Evolutionary conservation across 2,113 vertebrate species (phyloP), one percentile per base, ranked within the genome.

Genomic region (Lophura nycthemera): DNA sequence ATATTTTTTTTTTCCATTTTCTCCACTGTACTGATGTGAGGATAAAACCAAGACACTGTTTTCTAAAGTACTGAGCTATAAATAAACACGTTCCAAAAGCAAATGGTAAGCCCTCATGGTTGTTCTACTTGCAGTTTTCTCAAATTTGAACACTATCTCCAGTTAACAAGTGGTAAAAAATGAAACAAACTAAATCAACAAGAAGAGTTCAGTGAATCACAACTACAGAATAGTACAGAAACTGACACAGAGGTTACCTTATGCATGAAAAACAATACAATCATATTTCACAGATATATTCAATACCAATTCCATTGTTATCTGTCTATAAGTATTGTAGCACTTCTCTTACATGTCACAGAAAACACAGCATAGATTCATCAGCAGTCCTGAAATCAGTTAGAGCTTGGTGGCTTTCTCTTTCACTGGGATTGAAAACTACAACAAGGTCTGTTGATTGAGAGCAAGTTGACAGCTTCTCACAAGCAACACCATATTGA

Each of bases 91-190:
- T 27, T 61, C 16, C 34, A 50, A 56, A 61, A 45, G 32, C 10
- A 86, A 76, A 1, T 38, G 7, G 0, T 40, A 50, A 66, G 16
- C 47, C 15, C 64, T 50, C 0, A 0, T 22, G 6, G 11, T 72
- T 60, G 16, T 27, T 54, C 38, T 36, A 65, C 5, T 7, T 29
- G 32, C 29, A 40, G 17, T 63, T 82, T 47, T 50, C 42, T 81
- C 40, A 42, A 57, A 84, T 42, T 42, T 66, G 50, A 50, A 52
- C 36, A 78, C 38, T 17, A 73, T 45, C 10, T 63, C 34, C 38
- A 27, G 16, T 47, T 67, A 59, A 42, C 14, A 78, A 48, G 21
- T 10, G 13, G 10, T 21, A 71, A 82, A 20, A 42, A 73, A 56
- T 0, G 8, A 6, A 67, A 20, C 15, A 74, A 81, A 36, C 2